Evolutionary conservation across 92 coral and sea anemone species (phyloP).

Genomic region (Phenganax stokvisi): DNA sequence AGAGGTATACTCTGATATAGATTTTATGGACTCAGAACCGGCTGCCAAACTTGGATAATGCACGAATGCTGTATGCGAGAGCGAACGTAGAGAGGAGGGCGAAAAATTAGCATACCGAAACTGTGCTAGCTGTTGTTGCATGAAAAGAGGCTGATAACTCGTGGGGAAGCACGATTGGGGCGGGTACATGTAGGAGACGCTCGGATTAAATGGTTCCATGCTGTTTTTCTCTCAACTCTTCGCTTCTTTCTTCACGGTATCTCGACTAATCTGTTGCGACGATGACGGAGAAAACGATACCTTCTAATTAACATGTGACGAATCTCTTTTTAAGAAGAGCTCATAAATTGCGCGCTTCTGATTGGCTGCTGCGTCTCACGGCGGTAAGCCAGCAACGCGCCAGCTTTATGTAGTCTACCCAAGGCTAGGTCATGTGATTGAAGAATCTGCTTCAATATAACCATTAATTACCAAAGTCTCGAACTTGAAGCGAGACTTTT

Average conservation of each 20-base stretch:
- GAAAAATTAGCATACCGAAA: slow-evolving; percentile 42
- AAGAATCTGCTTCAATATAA: slow-evolving; percentile 1
- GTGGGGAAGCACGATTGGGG: slow-evolving; percentile 38
- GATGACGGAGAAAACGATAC: slow-evolving; percentile 47
- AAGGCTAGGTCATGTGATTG: slow-evolving; percentile 37
- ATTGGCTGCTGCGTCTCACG: slow-evolving; percentile 30
- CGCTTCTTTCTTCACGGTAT: slow-evolving; percentile 27
- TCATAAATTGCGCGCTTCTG: slow-evolving; percentile 35
- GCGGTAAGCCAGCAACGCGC: slow-evolving; percentile 24
- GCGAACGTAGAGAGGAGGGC: slow-evolving; percentile 39
- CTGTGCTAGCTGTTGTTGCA: slow-evolving; percentile 40
- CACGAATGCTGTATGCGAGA: slow-evolving; percentile 44
- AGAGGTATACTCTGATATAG: slow-evolving; percentile 24
- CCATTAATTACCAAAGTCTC: slow-evolving; percentile 31
- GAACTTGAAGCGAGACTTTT: background rate
- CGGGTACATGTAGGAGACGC: slow-evolving; percentile 35
- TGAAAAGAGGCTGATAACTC: slow-evolving; percentile 36
- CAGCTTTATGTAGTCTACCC: slow-evolving; percentile 26
- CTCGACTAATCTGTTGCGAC: slow-evolving; percentile 38
- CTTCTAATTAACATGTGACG: slow-evolving; percentile 42
- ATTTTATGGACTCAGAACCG: slow-evolving; percentile 25
- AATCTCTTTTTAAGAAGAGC: slow-evolving; percentile 42
- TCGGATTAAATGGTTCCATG: slow-evolving; percentile 43
- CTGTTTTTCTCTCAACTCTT: slow-evolving; percentile 25
- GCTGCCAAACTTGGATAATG: slow-evolving; percentile 26